Conservation (phyloP, 2,797 vertebrate genomes). For the Phrynocephalus forsythii region DNA sequence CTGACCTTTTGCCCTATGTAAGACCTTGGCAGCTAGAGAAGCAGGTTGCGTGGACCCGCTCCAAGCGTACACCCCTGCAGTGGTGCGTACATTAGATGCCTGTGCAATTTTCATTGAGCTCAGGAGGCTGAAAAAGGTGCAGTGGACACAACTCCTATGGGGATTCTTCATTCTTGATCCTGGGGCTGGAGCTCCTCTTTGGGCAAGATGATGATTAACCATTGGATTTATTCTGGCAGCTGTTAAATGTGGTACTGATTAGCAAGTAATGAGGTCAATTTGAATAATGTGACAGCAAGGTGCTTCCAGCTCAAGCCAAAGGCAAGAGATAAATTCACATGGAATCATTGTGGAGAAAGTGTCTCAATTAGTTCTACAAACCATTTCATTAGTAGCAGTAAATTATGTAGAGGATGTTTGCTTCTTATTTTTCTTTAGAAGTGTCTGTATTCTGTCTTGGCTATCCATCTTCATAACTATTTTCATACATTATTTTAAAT, state of each 20-base stretch:
- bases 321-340: slow-evolving; percentile 11
- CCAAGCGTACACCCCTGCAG: neutral
- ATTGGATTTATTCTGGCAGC: slow-evolving; percentile 11
- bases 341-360: neutral
- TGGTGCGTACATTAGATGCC: neutral
- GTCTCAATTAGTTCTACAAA: slow-evolving; percentile 22
- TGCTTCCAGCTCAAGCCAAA: slow-evolving; percentile 10
- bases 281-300: slow-evolving; percentile 12
- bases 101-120: neutral
- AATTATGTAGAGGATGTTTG: neutral
- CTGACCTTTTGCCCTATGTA: neutral
- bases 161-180: neutral
- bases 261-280: slow-evolving; percentile 13
- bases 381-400: neutral
- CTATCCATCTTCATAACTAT: neutral
- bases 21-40: neutral
- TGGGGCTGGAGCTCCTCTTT: neutral
- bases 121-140: neutral
- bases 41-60: neutral
- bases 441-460: neutral
- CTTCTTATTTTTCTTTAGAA: neutral
- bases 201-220: neutral
- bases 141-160: neutral
- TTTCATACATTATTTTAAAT: neutral
- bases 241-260: slow-evolving; percentile 18